Conservation (phyloP, 2,797 vertebrate species). For the Epinephelus coioides region DNA sequence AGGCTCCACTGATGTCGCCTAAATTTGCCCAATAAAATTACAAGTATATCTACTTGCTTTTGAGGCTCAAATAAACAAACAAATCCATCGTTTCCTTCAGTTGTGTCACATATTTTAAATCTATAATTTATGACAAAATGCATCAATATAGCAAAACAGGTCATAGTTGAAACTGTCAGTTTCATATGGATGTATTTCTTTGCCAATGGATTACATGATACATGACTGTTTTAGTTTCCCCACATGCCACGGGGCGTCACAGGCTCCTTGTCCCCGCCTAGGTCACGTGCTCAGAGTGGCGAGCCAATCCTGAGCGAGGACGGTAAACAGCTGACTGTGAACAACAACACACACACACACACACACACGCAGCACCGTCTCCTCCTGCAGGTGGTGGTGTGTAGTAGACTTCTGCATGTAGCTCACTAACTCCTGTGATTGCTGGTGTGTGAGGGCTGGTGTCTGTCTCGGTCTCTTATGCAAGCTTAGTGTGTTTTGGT, state of each 20-base stretch:
- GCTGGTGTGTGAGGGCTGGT: not conserved
- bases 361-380: constrained; percentile 31
- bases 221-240: not conserved
- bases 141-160: not conserved
- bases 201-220: not conserved
- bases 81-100: not conserved
- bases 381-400: constrained; percentile 54
- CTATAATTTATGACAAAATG: not conserved
- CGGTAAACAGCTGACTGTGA: constrained; percentile 67
- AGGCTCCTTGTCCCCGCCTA: constrained; percentile 31
- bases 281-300: constrained; percentile 54
- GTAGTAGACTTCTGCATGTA: constrained; percentile 19
- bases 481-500: not conserved
- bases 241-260: constrained; percentile 29
- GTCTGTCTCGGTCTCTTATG: constrained; percentile 3
- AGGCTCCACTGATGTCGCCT: no score
- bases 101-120: not conserved
- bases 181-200: not conserved
- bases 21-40: not conserved
- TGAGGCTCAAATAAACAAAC: not conserved
- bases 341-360: constrained; percentile 59
- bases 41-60: not conserved
- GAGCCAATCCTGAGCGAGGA: constrained; percentile 60
- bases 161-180: not conserved
- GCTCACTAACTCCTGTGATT: constrained; percentile 5